A percentile compares a stretch with the other conserved stretches of the same genome.
phyloP scores from a whole-genome alignment of 2,888 invertebrate species.

The Drosophila fulvimacula region DNA sequence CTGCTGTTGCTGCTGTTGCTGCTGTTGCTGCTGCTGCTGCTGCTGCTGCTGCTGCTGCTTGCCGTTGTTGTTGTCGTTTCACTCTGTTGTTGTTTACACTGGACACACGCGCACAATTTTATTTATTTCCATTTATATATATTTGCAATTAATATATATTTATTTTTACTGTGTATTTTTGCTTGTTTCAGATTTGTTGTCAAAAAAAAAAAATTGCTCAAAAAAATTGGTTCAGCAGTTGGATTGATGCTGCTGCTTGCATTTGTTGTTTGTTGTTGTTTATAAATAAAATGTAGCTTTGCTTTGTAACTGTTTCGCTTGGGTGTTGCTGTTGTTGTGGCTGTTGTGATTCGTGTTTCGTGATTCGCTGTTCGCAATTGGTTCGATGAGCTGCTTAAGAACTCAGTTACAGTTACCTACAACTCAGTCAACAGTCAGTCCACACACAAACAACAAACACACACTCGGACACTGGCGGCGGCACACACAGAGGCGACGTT shows the following conservation, averaged over 20 bases:
- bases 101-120: constrained; percentile 54
- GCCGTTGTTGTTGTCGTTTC: constrained; percentile 31
- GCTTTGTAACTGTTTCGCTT: constrained; percentile 36
- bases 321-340: constrained; percentile 30
- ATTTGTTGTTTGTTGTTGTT: constrained; percentile 35
- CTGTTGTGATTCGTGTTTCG: constrained; percentile 28
- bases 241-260: constrained; percentile 44
- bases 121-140: neutral
- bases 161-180: constrained; percentile 14
- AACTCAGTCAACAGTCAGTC: constrained; percentile 48
- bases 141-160: neutral
- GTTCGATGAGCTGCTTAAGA: constrained; percentile 36
- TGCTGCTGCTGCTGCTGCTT: constrained; percentile 28
- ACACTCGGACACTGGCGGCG: constrained; percentile 65
- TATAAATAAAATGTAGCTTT: constrained; percentile 26
- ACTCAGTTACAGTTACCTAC: constrained; percentile 27
- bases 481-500: constrained; percentile 82
- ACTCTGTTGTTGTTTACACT: constrained; percentile 59
- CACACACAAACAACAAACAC: constrained; percentile 45
- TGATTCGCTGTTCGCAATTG: constrained; percentile 27
- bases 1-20: constrained; percentile 35
- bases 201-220: constrained; percentile 46
- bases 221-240: constrained; percentile 50
- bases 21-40: constrained; percentile 13
- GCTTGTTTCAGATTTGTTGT: constrained; percentile 3